Evolutionary conservation across 2,888 invertebrate species (phyloP).

Genomic region (Stratiomys singularior): DNA sequence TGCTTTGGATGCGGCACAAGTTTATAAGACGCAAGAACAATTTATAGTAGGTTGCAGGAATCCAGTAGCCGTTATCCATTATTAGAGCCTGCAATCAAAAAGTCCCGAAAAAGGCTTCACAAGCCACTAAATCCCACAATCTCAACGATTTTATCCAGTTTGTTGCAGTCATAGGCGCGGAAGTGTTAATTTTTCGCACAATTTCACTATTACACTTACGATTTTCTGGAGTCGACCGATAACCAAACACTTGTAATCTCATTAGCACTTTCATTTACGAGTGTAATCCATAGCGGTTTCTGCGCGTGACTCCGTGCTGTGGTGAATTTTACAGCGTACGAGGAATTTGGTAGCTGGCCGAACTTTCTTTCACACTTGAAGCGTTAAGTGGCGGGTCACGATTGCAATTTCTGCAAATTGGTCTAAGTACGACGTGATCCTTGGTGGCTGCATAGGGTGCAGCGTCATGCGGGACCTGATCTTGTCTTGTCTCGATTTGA

Average conservation of each 20-base stretch:
- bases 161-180: no score
- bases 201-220: constrained; percentile 31
- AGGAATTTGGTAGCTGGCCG: neutral
- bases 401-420: neutral
- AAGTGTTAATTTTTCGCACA: constrained; percentile 4
- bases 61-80: no score
- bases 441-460: neutral
- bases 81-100: neutral
- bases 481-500: neutral
- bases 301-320: neutral
- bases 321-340: neutral
- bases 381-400: neutral
- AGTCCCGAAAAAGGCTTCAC: no score
- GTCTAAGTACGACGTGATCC: constrained; percentile 5
- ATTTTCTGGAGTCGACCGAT: neutral
- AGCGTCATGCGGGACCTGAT: constrained; percentile 8
- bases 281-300: neutral
- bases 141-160: no score
- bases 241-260: constrained; percentile 28
- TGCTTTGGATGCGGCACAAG: no score
- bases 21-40: no score
- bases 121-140: no score
- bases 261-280: constrained; percentile 34
- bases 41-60: no score
- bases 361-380: constrained; percentile 36